Evolutionary conservation across 2,888 invertebrate species (phyloP).

Genomic region (Apamea anceps): DNA sequence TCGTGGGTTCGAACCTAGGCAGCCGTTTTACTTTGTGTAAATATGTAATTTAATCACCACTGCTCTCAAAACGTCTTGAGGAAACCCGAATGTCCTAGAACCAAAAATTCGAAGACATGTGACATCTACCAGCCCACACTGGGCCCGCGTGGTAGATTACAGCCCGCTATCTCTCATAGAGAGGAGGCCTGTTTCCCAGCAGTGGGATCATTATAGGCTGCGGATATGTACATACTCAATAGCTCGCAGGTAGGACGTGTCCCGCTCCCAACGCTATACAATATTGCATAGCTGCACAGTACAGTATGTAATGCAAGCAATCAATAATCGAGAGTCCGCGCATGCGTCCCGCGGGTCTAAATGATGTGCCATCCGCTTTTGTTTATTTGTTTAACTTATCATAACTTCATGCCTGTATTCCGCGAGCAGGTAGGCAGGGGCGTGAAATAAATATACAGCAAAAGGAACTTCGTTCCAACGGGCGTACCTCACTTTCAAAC

Average conservation of each 20-base stretch:
- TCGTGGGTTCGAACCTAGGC: background rate
- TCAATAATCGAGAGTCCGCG: conserved; percentile 18
- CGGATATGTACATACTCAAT: background rate
- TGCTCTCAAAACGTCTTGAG: no score
- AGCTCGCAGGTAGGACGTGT: background rate
- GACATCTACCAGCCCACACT: no score
- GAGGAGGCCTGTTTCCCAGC: no score
- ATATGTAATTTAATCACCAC: background rate
- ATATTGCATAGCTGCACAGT: conserved; percentile 8
- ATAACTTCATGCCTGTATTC: background rate
- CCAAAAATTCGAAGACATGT: no score
- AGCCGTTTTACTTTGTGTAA: background rate
- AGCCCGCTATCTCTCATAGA: no score
- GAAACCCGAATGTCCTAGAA: no score
- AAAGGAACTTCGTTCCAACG: no score
- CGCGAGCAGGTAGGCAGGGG: background rate
- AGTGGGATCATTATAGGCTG: no score
- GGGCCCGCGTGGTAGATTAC: no score
- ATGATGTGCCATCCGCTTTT: background rate
- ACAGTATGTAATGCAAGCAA: conserved; percentile 19
- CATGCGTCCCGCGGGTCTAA: conserved; percentile 19
- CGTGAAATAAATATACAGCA: no score
- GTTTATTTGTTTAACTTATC: conserved; percentile 17
- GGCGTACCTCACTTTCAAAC: no score
- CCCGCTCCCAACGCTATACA: background rate